Evolutionary conservation across 2,797 vertebrate species (phyloP), one percentile per base, ranked within the genome.

Genomic region (Labeo calbasu): DNA sequence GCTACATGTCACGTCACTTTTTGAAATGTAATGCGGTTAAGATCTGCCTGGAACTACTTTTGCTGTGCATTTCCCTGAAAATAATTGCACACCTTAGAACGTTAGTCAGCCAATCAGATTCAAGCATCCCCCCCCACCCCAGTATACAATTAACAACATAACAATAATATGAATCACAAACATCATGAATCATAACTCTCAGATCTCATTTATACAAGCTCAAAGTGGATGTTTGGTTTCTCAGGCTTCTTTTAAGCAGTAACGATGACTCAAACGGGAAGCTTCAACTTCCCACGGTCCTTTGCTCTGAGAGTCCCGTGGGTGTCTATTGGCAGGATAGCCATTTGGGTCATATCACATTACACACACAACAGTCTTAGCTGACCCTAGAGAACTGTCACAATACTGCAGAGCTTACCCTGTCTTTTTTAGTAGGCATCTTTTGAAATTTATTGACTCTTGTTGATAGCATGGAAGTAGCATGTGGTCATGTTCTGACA

Each of bases 281-380:
- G 87, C 61, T 90, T 81, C 53, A 71, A 77, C 69, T 84, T 86
- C 86, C 72, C 85, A 89, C 77, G 81, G 73, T 72, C 85, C 80
- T 69, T 82, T 78, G 78, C 46, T 86, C 78, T 36, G n/a, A 46
- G 66, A 81, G 28, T 84, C 59, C 46, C 46, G 32, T 77, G 83
- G 86, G 87, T 89, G 55, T 70, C 3, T 36, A 48, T 85, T 89
- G 84, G 78, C 59, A 15, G 50, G 59, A 85, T 32, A 46, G 8
- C 43, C 43, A 46, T 65, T 63, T 63, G 25, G 25, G 13, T 28
- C 25, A 28, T 63, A 15, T 63, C 25, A 63, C 5, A 63, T 15
- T 28, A 63, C 23, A 63, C 5, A 63, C 23, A 3, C 59, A 25
- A 25, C 23, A 53, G 17, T 21, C 53, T 55, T 63, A 15, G 23